Evolutionary conservation across 2,888 invertebrate genomes (phyloP).

Genomic region (Tipula confusa): DNA sequence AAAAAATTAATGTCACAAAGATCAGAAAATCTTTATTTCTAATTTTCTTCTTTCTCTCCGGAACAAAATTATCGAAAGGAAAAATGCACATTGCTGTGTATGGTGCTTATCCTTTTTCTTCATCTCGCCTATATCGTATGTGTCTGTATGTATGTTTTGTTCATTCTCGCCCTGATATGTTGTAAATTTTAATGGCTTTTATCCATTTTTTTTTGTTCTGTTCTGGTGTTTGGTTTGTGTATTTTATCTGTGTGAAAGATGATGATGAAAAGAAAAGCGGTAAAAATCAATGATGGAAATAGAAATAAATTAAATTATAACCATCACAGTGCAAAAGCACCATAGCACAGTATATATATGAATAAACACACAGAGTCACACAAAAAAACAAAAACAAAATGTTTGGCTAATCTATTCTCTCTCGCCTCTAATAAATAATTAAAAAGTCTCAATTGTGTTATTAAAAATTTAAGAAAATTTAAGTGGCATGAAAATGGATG

Average conservation of each 20-base stretch:
- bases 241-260: slow-evolving; percentile 12
- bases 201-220: neutral
- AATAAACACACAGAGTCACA: too few relatives aligned
- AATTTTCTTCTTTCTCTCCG: slow-evolving; percentile 5
- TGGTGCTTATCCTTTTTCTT: neutral
- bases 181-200: slow-evolving; percentile 8
- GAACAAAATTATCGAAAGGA: slow-evolving; percentile 3
- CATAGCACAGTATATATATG: neutral
- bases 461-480: slow-evolving; percentile 25
- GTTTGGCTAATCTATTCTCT: neutral
- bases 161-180: slow-evolving; percentile 25
- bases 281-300: slow-evolving; percentile 25
- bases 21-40: slow-evolving; percentile 20
- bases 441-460: slow-evolving; percentile 25
- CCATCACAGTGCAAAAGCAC: neutral
- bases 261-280: slow-evolving; percentile 20
- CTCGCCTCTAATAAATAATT: slow-evolving; percentile 21
- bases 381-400: neutral
- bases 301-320: slow-evolving; percentile 20
- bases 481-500: slow-evolving; percentile 7
- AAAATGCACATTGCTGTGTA: slow-evolving; percentile 13
- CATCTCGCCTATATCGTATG: neutral
- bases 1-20: slow-evolving; percentile 21
- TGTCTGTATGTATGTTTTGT: neutral
- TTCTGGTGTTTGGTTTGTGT: neutral